Percentiles rank a stretch among this genome's conserved stretches.
These are phyloP conservation scores for Trichacis sp. DNA, from an alignment of 2,888 invertebrate genomes.

Conservation along the genomic window DNA sequence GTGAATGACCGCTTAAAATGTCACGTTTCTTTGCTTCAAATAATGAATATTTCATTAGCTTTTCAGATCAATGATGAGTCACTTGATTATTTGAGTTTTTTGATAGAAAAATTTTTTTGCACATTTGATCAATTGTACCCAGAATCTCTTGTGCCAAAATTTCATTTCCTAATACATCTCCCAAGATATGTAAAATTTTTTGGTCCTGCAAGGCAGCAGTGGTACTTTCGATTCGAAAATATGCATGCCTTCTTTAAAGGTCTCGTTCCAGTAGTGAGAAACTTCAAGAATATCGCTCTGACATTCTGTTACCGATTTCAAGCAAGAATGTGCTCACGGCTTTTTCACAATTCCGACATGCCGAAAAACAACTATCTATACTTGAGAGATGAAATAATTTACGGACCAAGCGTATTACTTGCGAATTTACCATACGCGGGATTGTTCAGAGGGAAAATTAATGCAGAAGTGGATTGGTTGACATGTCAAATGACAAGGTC, in stretches of 20 bases:
- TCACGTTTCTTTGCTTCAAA: slow-evolving; percentile 37
- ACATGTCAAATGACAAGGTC: too few relatives aligned
- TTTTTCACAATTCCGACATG: too few relatives aligned
- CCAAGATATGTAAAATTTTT: slow-evolving; percentile 36
- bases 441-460: too few relatives aligned
- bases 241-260: slow-evolving; percentile 38
- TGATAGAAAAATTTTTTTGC: slow-evolving; percentile 39
- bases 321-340: background rate
- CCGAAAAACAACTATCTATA: slow-evolving; percentile 15
- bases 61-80: slow-evolving; percentile 39
- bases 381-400: slow-evolving; percentile 11
- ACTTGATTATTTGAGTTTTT: slow-evolving; percentile 35
- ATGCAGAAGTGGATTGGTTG: too few relatives aligned
- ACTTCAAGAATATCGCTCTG: slow-evolving; percentile 21
- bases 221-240: slow-evolving; percentile 44
- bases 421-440: slow-evolving; percentile 14
- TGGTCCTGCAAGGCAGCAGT: slow-evolving; percentile 40
- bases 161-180: slow-evolving; percentile 42
- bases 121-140: slow-evolving; percentile 38
- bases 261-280: slow-evolving; percentile 23
- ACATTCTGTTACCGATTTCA: slow-evolving; percentile 22
- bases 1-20: background rate
- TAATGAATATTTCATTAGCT: slow-evolving; percentile 44
- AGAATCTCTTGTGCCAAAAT: slow-evolving; percentile 34
- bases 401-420: slow-evolving; percentile 16